Evolutionary conservation across 2,797 vertebrate genomes (phyloP), one percentile per base, ranked within the genome.

Genomic region (Enteromius fasciolatus): DNA sequence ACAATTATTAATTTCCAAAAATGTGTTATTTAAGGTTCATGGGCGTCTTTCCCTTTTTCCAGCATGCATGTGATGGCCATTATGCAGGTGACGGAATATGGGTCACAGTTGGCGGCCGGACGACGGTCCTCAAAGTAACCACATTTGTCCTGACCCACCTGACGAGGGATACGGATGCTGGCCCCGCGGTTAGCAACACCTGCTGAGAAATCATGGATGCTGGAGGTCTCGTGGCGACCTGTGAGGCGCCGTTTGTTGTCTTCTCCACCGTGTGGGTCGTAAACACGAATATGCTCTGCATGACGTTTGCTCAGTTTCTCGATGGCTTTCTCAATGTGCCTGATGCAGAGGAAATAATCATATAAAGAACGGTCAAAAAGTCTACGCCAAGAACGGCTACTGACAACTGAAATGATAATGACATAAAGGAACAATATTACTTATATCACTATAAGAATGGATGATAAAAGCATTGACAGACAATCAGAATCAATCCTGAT

Each of bases 51-150:
- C 0, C 86, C 88, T 83, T 93, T 91, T 0, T 91, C 89, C 68
- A 95, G 89, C 79, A 97, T 80, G 3, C 95, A 95, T 0, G 96
- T 97, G 82, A 72, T 78, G 46, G 92, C 88, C 0, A 98, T 94
- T 86, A 91, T 92, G 76, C 85, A 84, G 0, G 93, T 97, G 76
- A 97, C 97, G 0, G 90, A 57, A 1, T 98, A 97, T 0, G 97
- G 97, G 89, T 98, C 96, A 0, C 97, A 98, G 93, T 97, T 98
- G 57, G 96, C 95, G 0, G 97, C 89, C 0, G 97, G 96, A 4
- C 96, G 93, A 17, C 96, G 94, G 87, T 98, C 97, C 89, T 97
- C 97, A 0, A 97, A 96, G 93, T 97, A 97, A 4, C 97, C 97
- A 0, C 1, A 90, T 66, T 89, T 92, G 0, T 96, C 94, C 18